These are phyloP conservation scores for Tachina fera DNA, from an alignment of 2,888 invertebrate species.

Conservation along the genomic window DNA sequence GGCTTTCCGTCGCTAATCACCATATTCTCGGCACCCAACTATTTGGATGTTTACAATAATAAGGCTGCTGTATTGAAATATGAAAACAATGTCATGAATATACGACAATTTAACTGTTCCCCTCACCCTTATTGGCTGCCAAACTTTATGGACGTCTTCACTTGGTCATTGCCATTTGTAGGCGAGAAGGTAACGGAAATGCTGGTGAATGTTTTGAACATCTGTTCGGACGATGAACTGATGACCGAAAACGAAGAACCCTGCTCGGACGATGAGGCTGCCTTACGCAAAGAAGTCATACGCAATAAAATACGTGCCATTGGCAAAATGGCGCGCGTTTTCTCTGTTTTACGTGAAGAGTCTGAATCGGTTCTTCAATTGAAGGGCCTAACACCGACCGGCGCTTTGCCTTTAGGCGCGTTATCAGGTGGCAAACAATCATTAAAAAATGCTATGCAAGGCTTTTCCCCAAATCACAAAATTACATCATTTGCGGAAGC, in stretches of 20 bases:
- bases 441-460: constrained; percentile 96
- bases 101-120: constrained; percentile 99
- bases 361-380: constrained; percentile 99
- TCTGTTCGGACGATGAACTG: constrained; percentile 99
- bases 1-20: constrained; percentile 99
- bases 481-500: constrained; percentile 99
- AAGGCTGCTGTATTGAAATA: constrained; percentile 99
- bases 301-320: constrained; percentile 99
- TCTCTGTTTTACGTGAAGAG: constrained; percentile 99
- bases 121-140: constrained; percentile 99
- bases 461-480: constrained; percentile 98
- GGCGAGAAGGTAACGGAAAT: constrained; percentile 99
- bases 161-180: constrained; percentile 99
- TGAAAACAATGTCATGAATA: constrained; percentile 99
- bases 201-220: constrained; percentile 99
- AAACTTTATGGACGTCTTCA: constrained; percentile 99
- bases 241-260: constrained; percentile 94
- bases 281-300: constrained; percentile 99
- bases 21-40: constrained; percentile 99
- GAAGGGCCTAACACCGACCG: constrained; percentile 99
- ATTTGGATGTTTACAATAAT: constrained; percentile 99
- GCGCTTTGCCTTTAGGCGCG: constrained; percentile 97
- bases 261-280: constrained; percentile 88
- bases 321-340: constrained; percentile 99
- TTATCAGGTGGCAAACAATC: constrained; percentile 98